These are phyloP conservation scores for Tachystola acroxantha DNA, from an alignment of 2,888 invertebrate species.

Conservation along the genomic window DNA sequence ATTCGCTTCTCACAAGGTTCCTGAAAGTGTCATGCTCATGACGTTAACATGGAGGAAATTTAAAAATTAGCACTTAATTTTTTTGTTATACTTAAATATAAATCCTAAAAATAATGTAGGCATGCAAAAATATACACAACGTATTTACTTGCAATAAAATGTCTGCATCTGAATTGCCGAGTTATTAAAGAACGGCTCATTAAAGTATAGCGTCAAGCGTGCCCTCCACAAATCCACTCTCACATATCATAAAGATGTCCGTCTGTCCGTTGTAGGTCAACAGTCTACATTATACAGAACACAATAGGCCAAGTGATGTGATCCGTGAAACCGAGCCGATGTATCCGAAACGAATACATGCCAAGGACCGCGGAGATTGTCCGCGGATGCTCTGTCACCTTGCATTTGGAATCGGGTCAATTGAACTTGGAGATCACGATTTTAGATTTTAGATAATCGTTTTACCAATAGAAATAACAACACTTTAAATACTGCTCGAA, in stretches of 20 bases:
- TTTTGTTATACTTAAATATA: too few relatives aligned
- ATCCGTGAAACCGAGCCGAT: constrained; percentile 47
- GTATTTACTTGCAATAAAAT: too few relatives aligned
- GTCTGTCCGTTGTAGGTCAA: constrained; percentile 44
- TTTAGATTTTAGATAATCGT: constrained; percentile 4
- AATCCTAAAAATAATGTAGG: too few relatives aligned
- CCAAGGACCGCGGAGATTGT: constrained; percentile 62
- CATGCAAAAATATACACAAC: too few relatives aligned
- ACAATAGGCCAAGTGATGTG: constrained; percentile 58
- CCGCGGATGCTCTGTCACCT: constrained; percentile 61
- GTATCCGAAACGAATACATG: constrained; percentile 31
- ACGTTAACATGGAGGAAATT: too few relatives aligned
- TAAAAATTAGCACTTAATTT: too few relatives aligned
- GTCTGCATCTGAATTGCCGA: too few relatives aligned
- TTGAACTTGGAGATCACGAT: constrained; percentile 11
- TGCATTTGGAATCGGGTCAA: constrained; percentile 36
- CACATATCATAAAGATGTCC: constrained; percentile 39
- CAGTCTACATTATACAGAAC: constrained; percentile 40
- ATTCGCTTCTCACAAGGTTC: too few relatives aligned
- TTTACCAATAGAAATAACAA: constrained; percentile 2
- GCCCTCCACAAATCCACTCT: constrained; percentile 21
- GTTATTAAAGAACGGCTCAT: too few relatives aligned
- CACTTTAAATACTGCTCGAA: too few relatives aligned
- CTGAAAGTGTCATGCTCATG: too few relatives aligned
- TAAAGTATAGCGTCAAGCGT: not conserved